Base-by-base conservation (phyloP, 2,888 invertebrate genomes). In the Parascotia fuliginaria region DNA sequence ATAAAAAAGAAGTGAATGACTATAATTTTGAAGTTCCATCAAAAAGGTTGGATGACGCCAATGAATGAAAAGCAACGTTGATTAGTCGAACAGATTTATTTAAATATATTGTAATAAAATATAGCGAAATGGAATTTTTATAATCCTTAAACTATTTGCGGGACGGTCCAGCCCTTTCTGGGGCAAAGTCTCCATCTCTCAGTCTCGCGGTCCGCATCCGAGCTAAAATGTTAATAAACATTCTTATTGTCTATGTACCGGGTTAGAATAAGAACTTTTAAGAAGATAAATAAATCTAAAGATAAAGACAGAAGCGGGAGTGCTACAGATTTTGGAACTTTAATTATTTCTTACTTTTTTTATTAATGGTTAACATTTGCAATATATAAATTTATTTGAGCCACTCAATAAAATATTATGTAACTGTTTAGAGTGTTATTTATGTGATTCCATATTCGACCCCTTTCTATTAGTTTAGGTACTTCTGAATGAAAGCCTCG, bases 1-100 rank as follows among this genome's bases (percentile, higher is more conserved):
- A 62, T 68, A 61, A 73, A 73, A 88, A 88, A 91, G 91, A 92
- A 92, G 91, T 92, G 91, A 92, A 92, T 90, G 91, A 91, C 90
- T 65, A 67, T 51, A 73, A 80, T 83, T 84, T 82, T 70, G 71
- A 76, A 65, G 58, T 63, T 48, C 52, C 63, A 54, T 61, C 69
- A 64, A 74, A 75, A 66, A 73, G 72, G 75, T 73, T 76, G 75
- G 42, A 77, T 70, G 71, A 60, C 75, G 83, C 81, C 87, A 83
- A 89, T 89, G 85, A 90, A 89, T 91, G 90, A 91, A 90, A 91
- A 89, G 89, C 90, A 83, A 61, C 53, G 79, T 73, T 83, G 73
- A 74, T 77, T 73, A 79, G 65, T 84, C 70, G 71, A 84, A 89
- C 68, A 77, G 68, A 79, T 87, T 89, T 89, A 86, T 89, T 86